Base-by-base conservation (phyloP, 2,797 vertebrate species). In the Xenentodon cancila region DNA sequence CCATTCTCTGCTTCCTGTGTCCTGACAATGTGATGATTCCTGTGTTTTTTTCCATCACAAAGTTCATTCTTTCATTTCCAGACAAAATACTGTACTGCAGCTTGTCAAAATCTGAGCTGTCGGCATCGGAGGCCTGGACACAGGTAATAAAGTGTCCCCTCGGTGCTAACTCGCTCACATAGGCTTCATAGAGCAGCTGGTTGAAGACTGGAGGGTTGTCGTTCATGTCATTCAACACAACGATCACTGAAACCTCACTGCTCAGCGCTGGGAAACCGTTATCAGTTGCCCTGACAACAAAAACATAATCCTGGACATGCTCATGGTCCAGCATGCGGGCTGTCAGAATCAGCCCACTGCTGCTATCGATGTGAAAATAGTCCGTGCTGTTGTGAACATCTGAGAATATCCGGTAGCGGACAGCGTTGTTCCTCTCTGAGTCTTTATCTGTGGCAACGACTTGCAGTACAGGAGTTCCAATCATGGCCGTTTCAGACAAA, bases 201-300 rank as follows among this genome's bases (percentile, higher is more conserved):
- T 97, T 97, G 77, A 99, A 99, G 70, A 96, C 74, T 0, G 98
- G 98, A 79, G 97, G 94, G 58, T 98, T 99, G 89, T 99, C 97
- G 30, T 99, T 99, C 76, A 96, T 93, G 63, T 99, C 98, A 5
- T 93, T 96, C 64, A 99, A 90, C 13, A 92, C 88, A 64, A 99
- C 94, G 16, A 89, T 93, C 59, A 99, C 94, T 1, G 94, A 90
- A 19, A 98, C 95, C 68, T 98, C 95, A 1, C 92, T 98, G 75
- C 95, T 97, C 48, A 97, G 71, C 1, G 96, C 91, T 7, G 97
- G 97, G 74, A 98, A 97, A n/a, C 98, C 97, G 25, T 95, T 96
- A 81, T 99, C 98, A 0, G 93, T 96, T 25, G 97, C 97, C 81
- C 92, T 93, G 73, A 99, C 95, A 75, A 94, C 93, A 73, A 99